Percentiles rank a stretch among this genome's conserved stretches.
Conservation (phyloP, 1,140 invertebrate genomes). For the Eumeta japonica region DNA sequence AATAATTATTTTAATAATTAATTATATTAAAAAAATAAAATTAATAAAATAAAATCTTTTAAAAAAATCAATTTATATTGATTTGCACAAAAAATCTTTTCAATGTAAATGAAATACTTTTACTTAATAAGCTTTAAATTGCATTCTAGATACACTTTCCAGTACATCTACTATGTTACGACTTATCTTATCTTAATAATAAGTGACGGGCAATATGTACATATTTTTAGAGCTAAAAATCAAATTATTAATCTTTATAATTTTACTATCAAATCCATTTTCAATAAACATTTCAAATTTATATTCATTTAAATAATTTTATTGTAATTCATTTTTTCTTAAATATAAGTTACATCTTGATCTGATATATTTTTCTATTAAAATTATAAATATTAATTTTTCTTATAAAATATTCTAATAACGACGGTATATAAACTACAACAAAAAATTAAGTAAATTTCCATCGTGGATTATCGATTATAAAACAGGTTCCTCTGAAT, state of each 20-base stretch:
- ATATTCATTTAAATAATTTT: conserved; percentile 35
- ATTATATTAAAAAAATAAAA: not conserved
- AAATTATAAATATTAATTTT: conserved; percentile 49
- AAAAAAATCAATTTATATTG: conserved; percentile 34
- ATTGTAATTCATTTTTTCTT: conserved; percentile 57
- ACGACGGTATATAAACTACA: conserved; percentile 56
- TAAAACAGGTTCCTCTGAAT: conserved; percentile 58
- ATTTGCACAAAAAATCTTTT: conserved; percentile 45
- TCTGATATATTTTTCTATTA: conserved; percentile 48
- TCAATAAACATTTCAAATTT: conserved; percentile 31
- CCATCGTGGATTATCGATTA: conserved; percentile 57
- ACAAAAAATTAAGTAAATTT: conserved; percentile 45
- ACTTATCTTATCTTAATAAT: conserved; percentile 60
- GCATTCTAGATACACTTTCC: conserved; percentile 59
- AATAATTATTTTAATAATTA: conserved; percentile 22
- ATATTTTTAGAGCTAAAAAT: conserved; percentile 55
- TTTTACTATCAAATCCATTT: conserved; percentile 61
- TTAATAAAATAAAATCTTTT: conserved; percentile 13
- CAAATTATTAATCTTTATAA: conserved; percentile 36
- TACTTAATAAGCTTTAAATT: conserved; percentile 50
- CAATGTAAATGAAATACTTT: conserved; percentile 57
- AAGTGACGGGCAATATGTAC: conserved; percentile 66
- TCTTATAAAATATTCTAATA: conserved; percentile 51
- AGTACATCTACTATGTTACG: conserved; percentile 67
- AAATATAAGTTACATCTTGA: conserved; percentile 57